Base-by-base conservation (phyloP, 2,797 vertebrate genomes). In the Clarias platycephalus region DNA sequence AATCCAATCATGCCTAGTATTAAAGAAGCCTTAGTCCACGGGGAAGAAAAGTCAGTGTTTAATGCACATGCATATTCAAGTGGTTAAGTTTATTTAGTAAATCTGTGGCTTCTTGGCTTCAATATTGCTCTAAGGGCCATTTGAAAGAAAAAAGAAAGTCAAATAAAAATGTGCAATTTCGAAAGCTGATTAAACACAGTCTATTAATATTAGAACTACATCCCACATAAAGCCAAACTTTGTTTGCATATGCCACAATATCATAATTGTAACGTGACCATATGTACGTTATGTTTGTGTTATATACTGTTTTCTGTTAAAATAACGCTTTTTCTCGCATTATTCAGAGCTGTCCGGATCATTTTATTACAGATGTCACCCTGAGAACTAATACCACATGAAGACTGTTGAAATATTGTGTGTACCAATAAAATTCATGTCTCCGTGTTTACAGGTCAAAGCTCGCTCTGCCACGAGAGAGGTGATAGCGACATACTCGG, bases 401-500 rank as follows among this genome's bases (percentile, higher is more conserved):
- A 64, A 44, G 34, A 44, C 31, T 63, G 57, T 78, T 76, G 20
- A 22, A 34, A 18, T 55, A 18, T 37, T 78, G 9, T 78, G 37
- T 57, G 40, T 18, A 71, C 24, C 24, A 83, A 53, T 40, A 9
- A 55, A 26, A 15, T 49, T 49, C 31, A 4, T 72, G 31, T 83
- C n/a, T 84, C n/a, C 67, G 9, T 74, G 5, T 78, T 68, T 34
- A 3, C 88, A 99, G 98, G 98, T 99, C 34, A 99, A 98, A 91
- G 98, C 98, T 55, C 97, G 98, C 37, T 96, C 97, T 74, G 93
- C 97, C 28, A 96, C 98, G 0, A 93, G 98, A 83, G 98, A 99
- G 92, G 98, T 99, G 83, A 97, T 99, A 26, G 98, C 98, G 40
- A 99, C 97, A 53, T 99, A 99, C 81, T 97, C 96, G 0, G 96